Percentiles rank a stretch among this genome's conserved stretches.
Conservation (phyloP, 2,888 invertebrate genomes). For the Pharmacophagus antenor region DNA sequence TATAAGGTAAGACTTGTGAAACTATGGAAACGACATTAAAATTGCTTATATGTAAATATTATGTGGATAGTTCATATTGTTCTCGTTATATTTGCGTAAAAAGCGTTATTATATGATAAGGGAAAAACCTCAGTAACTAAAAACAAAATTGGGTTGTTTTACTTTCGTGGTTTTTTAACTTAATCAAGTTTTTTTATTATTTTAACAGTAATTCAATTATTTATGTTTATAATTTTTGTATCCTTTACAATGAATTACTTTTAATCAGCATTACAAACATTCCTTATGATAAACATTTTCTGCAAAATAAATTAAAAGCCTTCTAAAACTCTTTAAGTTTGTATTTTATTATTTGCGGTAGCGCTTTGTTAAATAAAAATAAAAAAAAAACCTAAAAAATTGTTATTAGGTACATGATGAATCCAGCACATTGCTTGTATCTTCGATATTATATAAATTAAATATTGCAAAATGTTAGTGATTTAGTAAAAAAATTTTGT, state of each 20-base stretch:
- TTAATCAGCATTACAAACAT: too few relatives aligned
- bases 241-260: too few relatives aligned
- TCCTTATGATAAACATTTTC: too few relatives aligned
- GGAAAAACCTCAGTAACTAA: conserved; percentile 1
- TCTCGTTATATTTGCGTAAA: conserved; percentile 10
- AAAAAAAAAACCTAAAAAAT: neutral
- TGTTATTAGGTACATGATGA: neutral
- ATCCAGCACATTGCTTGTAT: neutral
- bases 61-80: conserved; percentile 3
- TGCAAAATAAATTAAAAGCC: too few relatives aligned
- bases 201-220: neutral
- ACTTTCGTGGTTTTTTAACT: neutral
- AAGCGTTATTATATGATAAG: conserved; percentile 21
- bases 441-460: neutral
- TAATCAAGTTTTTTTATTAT: neutral
- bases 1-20: neutral
- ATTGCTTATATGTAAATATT: conserved; percentile 16
- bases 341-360: neutral
- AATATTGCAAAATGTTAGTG: neutral
- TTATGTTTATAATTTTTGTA: neutral
- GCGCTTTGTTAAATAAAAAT: neutral
- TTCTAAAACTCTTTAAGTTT: neutral
- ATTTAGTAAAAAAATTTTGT: neutral
- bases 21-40: conserved; percentile 3
- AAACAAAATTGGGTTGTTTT: neutral